Base-by-base conservation (phyloP, 2,888 invertebrate species). In the Cabera pusaria region DNA sequence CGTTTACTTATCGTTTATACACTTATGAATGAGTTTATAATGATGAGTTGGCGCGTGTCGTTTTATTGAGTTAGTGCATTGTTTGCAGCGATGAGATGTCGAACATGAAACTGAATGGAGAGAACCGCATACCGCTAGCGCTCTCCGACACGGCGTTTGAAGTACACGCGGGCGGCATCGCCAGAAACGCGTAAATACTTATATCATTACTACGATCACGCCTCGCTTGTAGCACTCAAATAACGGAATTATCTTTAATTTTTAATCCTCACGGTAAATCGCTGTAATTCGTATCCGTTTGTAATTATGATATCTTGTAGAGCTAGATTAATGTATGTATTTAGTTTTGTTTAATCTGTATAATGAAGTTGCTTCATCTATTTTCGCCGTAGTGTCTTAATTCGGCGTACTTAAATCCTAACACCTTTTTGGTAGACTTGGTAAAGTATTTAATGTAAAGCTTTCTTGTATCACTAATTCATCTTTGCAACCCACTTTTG, bases 21-120 rank as follows among this genome's bases (percentile, higher is more conserved):
- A 14, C 2, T 14, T 14, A 3, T 3, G 14, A 4, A 14, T 14
- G 2, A 14, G 14, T 14, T 14, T 3, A 4, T 36, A 14, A 14
- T 14, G 11, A 27, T 32, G 26, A 27, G 14, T 14, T 14, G 14
- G 4, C 4, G 4, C 14, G 2, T 37, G 34, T 31, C 16, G 31
- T 28, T 29, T 35, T 37, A 39, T 34, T 39, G 23, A 38, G 32
- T 34, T 27, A 32, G 26, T 37, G 22, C 22, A 27, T 44, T 78
- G 68, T 64, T 87, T 88, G 60, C 88, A 88, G 88, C 60, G 88
- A 87, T 72, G 88, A 88, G 75, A 88, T 88, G 87, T 86, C 87
- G 46, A 88, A 88, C 71, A 64, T 88, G 72, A 85, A 86, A 72
- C 75, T 87, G 76, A 77, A 58, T 49, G 88, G 88, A 34, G 88